These are phyloP conservation scores for Meganola albula DNA, from an alignment of 2,888 invertebrate genomes.

Conservation along the genomic window DNA sequence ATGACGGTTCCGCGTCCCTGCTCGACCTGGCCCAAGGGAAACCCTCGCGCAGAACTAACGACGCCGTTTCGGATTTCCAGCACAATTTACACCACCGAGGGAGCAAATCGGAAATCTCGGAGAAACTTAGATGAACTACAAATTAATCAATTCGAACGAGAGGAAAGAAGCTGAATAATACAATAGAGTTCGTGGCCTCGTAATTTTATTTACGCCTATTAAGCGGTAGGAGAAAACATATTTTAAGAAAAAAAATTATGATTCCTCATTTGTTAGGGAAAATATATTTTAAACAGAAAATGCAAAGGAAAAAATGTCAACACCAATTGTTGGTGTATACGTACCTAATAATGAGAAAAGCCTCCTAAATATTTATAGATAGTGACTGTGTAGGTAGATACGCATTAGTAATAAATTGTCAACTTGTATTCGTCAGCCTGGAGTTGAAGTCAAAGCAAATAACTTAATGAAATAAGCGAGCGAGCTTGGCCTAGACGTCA, in stretches of 20 bases:
- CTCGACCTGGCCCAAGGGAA: constrained; percentile 63
- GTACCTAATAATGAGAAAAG: too few relatives aligned
- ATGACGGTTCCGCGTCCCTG: constrained; percentile 64
- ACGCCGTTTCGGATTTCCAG: constrained; percentile 70
- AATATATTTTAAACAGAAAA: too few relatives aligned
- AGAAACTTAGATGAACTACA: constrained; percentile 53
- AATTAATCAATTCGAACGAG: constrained; percentile 55
- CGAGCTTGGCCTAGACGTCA: constrained; percentile 56
- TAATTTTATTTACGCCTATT: constrained; percentile 14
- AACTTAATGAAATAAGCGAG: constrained; percentile 66
- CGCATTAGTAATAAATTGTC: constrained; percentile 22
- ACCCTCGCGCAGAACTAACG: constrained; percentile 66
- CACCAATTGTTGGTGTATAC: too few relatives aligned
- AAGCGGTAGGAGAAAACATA: too few relatives aligned
- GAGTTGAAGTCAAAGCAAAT: constrained; percentile 60
- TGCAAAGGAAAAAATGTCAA: too few relatives aligned
- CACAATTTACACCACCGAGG: constrained; percentile 65
- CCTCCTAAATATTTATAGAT: too few relatives aligned
- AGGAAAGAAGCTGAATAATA: constrained; percentile 42
- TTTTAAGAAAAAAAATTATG: too few relatives aligned
- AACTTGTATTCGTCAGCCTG: constrained; percentile 42
- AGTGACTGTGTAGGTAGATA: neutral
- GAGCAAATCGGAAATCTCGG: constrained; percentile 56
- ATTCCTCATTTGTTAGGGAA: too few relatives aligned
- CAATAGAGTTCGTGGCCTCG: constrained; percentile 36